phyloP scores from a whole-genome alignment of 2,888 invertebrate species.

The Mimumesa dahlbomi region DNA sequence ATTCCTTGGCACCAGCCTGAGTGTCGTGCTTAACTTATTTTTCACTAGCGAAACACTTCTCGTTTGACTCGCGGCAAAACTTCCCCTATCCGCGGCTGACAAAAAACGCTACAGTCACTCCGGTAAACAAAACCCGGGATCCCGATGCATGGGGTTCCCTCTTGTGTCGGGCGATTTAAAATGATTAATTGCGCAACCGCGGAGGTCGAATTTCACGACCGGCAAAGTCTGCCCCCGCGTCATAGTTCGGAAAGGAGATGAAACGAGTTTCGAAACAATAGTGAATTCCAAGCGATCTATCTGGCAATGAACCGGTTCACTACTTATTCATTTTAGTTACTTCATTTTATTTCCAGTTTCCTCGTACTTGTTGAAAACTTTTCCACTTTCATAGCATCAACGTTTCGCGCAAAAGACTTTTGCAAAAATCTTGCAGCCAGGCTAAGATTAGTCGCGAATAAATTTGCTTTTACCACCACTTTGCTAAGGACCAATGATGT shows the following conservation, averaged over 20 bases:
- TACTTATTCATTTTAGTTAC: conserved; percentile 6
- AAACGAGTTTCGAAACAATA: too few relatives aligned
- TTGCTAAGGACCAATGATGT: too few relatives aligned
- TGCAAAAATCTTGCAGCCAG: background rate
- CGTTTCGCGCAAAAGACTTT: background rate
- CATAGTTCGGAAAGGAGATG: too few relatives aligned
- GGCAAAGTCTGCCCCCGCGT: too few relatives aligned
- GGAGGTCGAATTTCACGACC: background rate
- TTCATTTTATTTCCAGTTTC: background rate
- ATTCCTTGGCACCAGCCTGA: conserved; percentile 38
- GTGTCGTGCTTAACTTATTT: conserved; percentile 43
- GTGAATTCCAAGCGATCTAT: background rate
- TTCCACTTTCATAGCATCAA: background rate
- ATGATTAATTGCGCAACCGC: background rate
- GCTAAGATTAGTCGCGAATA: too few relatives aligned
- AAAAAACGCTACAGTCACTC: conserved; percentile 10
- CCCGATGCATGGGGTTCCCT: background rate
- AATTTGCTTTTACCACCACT: too few relatives aligned
- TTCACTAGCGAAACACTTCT: conserved; percentile 32
- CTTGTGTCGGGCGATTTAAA: background rate
- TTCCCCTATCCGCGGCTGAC: background rate
- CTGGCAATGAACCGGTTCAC: background rate
- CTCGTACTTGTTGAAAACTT: background rate
- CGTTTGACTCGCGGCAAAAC: conserved; percentile 23
- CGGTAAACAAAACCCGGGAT: conserved; percentile 30